Evolutionary conservation across 2,113 vertebrate species (phyloP), one percentile per base, ranked within the genome.

Genomic region (Gymnocephalus cernua): DNA sequence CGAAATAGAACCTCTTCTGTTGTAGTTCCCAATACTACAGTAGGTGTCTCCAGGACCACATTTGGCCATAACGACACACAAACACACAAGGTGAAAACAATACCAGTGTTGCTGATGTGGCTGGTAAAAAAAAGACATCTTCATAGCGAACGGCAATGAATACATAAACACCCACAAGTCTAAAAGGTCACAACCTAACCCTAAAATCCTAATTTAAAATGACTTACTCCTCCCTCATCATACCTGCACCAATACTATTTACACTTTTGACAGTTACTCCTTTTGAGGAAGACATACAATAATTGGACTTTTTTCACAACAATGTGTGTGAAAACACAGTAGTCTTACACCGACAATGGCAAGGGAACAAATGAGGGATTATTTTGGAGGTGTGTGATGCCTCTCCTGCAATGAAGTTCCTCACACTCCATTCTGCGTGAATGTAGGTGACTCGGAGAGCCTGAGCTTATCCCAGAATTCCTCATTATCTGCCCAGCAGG

Each of bases 391-490:
- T 90, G 92, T 91, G 92, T 92, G 92, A 90, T 90, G 90, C 85
- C 91, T 89, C 81, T 92, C 91, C 84, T 86, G 83, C 91, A 83
- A 93, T 92, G 93, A 95, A 93, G 93, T 94, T 95, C 94, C 94
- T 91, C 92, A 95, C 92, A 95, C 93, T 94, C 90, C 84, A 93
- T 94, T 95, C 93, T 90, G 92, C 92, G 90, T 93, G 91, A 94
- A 95, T 94, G 92, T 93, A 95, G 93, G 93, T 95, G 93, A 94
- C 94, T 92, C 74, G 70, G 92, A 90, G 93, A 95, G 93, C 93
- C 94, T 95, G 95, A 95, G 94, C 93, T 94, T 94, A 94, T 95
- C 94, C 94, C 92, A 95, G 93, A 95, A 95, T 95, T 95, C 95
- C 94, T 95, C 94, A 95, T 95, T 95, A 95, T 93, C 91, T 58